Base-by-base conservation (phyloP, 2,888 invertebrate species). In the Brachycybe producta region DNA sequence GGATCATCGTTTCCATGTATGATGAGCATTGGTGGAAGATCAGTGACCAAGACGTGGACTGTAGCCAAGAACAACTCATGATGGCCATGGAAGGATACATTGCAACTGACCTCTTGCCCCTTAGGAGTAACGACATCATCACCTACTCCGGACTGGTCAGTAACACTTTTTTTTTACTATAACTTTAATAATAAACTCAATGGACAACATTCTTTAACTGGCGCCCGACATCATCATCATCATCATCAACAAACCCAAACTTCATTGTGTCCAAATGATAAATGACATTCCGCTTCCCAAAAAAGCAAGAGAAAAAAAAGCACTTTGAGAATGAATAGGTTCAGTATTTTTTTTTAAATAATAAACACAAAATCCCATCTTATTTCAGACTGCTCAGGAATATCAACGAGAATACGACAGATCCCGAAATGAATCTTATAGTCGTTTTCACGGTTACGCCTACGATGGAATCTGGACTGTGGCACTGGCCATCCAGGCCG, bases 381-480 rank as follows among this genome's bases (percentile, higher is more conserved):
- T n/a, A 32, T 73, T 70, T 27, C 70, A 92, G 91, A 90, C 87
- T 0, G 83, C 92, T 0, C 80, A 82, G 58, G 86, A 91, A 65
- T 94, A 94, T 65, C 76, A 81, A 62, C 73, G 75, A 34, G 82
- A 87, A 65, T 94, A 94, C 66, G 81, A 91, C 61, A 76, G 81
- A 27, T 71, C 83, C 55, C 74, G 88, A 56, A 83, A 84, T 1
- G 65, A 70, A 1, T 23, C 28, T 21, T 92, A 88, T 70, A 92
- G 91, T 30, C 77, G 91, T 57, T 95, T 91, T 65, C 94, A 95
- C 66, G 95, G 94, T 2, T 98, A 97, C 68, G 94, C 95, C 8
- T 98, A 97, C 66, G 97, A 98, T 67, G 97, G 91, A 3, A 86
- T 98, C 57, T 97, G 97, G 95, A 88, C 94, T 0, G 87, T 97